phyloP scores from a whole-genome alignment of 2,888 invertebrate species.

The Orthosia incerta region DNA sequence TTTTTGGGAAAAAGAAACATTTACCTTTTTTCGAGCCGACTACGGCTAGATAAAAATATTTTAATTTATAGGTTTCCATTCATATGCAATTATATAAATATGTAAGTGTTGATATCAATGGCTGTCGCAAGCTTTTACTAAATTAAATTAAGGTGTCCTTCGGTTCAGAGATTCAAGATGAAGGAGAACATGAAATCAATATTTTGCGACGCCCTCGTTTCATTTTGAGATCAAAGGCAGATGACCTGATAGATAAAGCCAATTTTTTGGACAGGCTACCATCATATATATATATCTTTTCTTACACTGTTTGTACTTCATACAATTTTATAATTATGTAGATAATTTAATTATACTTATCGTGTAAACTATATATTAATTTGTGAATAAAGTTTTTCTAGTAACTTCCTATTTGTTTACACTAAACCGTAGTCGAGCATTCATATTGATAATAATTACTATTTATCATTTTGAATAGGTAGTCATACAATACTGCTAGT shows the following conservation, averaged over 20 bases:
- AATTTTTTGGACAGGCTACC: not conserved
- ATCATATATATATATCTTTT: not conserved
- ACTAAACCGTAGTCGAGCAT: conserved; percentile 32
- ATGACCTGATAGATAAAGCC: not conserved
- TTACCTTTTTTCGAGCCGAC: conserved; percentile 28
- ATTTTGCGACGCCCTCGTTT: not conserved
- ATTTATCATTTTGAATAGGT: conserved; percentile 22
- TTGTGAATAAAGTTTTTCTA: conserved; percentile 10
- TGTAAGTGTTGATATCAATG: conserved; percentile 13
- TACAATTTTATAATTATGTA: not conserved
- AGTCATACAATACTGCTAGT: conserved; percentile 15
- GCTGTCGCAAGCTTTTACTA: not conserved
- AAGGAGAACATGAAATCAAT: not conserved
- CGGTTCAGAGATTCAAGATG: conserved; percentile 9
- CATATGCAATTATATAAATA: conserved; percentile 29
- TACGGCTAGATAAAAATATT: conserved; percentile 21
- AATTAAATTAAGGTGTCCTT: not conserved
- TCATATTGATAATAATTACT: conserved; percentile 11
- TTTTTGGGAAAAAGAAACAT: conserved; percentile 28
- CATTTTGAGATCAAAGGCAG: conserved; percentile 16
- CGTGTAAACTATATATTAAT: not conserved
- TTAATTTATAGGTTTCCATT: not conserved
- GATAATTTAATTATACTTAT: not conserved
- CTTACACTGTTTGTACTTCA: not conserved
- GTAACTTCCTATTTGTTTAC: not conserved